phyloP scores from a whole-genome alignment of 1,140 invertebrate species.

The Drosophila bifasciata region DNA sequence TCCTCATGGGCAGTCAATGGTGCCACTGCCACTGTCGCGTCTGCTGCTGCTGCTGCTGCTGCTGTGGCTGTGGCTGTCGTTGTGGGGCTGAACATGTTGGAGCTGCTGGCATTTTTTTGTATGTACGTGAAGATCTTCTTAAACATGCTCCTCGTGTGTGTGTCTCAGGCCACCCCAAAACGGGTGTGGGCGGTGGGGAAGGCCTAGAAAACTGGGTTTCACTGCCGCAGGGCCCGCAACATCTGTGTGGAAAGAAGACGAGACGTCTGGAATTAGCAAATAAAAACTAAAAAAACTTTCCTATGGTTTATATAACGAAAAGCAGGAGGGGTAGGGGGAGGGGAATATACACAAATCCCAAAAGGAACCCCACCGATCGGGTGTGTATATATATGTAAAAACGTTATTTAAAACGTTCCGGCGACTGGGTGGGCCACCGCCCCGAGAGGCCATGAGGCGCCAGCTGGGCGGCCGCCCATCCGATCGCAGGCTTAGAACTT shows the following conservation, averaged over 20 bases:
- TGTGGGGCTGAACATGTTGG: conserved; percentile 69
- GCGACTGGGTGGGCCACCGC: too few species aligned
- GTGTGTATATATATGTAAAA: too few species aligned
- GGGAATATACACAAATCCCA: too few species aligned
- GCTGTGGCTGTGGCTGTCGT: not conserved
- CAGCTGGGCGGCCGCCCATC: too few species aligned
- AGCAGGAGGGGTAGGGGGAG: too few species aligned
- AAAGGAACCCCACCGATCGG: too few species aligned
- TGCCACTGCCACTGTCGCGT: not conserved
- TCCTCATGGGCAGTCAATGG: conserved; percentile 21
- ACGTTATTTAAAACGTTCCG: too few species aligned
- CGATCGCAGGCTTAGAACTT: too few species aligned
- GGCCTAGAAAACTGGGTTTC: conserved; percentile 1
- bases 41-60: conserved; percentile 2
- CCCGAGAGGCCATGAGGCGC: too few species aligned
- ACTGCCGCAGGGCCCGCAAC: conserved; percentile 5
- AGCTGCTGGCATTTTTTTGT: conserved; percentile 82
- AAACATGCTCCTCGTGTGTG: conserved; percentile 67
- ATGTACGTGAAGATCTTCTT: conserved; percentile 83
- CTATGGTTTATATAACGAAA: too few species aligned
- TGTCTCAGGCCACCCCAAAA: conserved; percentile 5
- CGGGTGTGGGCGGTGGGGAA: too few species aligned
- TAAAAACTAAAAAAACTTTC: not conserved
- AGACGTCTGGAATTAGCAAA: not conserved
- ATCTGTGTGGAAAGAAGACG: conserved; percentile 39